phyloP scores from a whole-genome alignment of 2,797 vertebrate genomes.

The Phrynocephalus guinanensis region DNA sequence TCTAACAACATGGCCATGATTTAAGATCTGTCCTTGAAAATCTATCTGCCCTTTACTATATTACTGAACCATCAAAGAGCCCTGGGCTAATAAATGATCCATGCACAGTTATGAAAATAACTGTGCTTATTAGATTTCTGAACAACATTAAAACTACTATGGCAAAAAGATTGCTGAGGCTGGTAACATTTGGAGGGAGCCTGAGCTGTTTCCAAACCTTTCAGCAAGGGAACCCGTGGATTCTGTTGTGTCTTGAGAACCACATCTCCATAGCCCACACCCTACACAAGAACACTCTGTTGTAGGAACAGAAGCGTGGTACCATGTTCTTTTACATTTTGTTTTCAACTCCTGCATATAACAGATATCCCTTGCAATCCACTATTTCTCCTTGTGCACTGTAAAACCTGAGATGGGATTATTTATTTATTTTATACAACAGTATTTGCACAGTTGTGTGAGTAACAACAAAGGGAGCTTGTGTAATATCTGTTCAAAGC shows the following conservation, averaged over 20 bases:
- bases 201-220: background rate
- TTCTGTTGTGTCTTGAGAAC: background rate
- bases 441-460: background rate
- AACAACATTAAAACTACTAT: constrained; percentile 1
- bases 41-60: constrained; percentile 56
- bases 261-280: background rate
- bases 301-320: background rate
- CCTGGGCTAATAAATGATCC: constrained; percentile 25
- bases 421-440: too few species aligned
- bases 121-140: constrained; percentile 28
- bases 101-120: constrained; percentile 19
- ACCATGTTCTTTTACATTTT: background rate
- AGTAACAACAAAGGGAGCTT: too few species aligned
- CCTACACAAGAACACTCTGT: background rate
- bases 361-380: background rate
- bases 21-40: constrained; percentile 62
- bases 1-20: constrained; percentile 49
- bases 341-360: background rate
- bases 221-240: background rate
- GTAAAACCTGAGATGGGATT: background rate
- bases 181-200: background rate
- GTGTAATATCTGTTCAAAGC: too few species aligned
- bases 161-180: background rate
- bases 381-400: background rate
- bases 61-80: constrained; percentile 42